Evolutionary conservation across 2,797 vertebrate species (phyloP), one percentile per base, ranked within the genome.

Genomic region (Acropternis orthonyx): DNA sequence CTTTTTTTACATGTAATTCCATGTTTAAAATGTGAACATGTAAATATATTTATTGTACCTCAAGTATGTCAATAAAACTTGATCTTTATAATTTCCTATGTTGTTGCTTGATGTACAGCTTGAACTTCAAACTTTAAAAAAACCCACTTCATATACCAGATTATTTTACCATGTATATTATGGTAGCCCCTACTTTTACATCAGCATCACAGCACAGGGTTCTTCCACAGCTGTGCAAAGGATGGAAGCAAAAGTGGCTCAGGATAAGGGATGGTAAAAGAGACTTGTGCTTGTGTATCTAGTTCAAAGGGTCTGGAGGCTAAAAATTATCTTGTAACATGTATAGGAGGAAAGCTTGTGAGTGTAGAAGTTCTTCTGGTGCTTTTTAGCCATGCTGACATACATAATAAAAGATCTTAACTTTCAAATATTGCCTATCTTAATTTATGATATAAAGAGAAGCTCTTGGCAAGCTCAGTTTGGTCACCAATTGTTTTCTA

Each of bases 51-150:
- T 94, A 87, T 65, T 98, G 98, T 98, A 96, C 89, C n/a, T 76
- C 32, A 90, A 89, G 46, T 88, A 63, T 97, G 85, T 97, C 41
- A 98, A 97, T 98, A 98, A 98, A 98, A 71, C 43, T 39, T 36
- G 10, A 34, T 37, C 5, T 52, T 85, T 59, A 54, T 37, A 0
- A 28, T 30, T 76, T 77, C 23, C 9, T 81, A 43, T 6, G 1
- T 88, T 55, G 71, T 89, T 4, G 14, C 48, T 80, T 83, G 19
- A 17, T 94, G 46, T 82, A 9, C 39, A 48, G 18, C 30, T 49
- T 67, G 15, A 41, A 37, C 20, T 63, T 85, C 48, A 59, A 1
- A 43, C 28, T 34, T 51, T 26, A 32, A 46, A 48, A 77, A 55
- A 69, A 58, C 14, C 34, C 58, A 14, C 37, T 58, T 39, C 39